Percentiles rank a stretch among this genome's conserved stretches.
Evolutionary conservation across 2,888 invertebrate species (phyloP).

Genomic region (Argyresthia albistria): DNA sequence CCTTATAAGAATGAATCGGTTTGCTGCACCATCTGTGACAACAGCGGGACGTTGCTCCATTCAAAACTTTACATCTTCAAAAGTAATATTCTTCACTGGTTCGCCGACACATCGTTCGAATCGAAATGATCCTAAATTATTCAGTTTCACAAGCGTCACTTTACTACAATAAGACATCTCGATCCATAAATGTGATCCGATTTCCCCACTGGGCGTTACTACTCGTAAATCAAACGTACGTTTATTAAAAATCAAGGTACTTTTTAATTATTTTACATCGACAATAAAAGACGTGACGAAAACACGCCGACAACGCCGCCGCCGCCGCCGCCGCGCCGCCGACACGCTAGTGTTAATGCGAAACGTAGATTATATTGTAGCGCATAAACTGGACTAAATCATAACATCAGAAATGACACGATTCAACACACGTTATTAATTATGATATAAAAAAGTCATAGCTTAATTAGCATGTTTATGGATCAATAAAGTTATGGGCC

Average conservation of each 20-base stretch:
- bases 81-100: too few species aligned
- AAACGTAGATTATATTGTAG: constrained; percentile 59
- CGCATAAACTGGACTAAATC: constrained; percentile 62
- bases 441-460: constrained; percentile 69
- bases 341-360: constrained; percentile 45
- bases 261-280: constrained; percentile 63
- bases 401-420: constrained; percentile 29
- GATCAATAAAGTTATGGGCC: constrained; percentile 31
- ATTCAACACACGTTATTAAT: constrained; percentile 51
- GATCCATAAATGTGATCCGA: too few species aligned
- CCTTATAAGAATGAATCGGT: constrained; percentile 10
- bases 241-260: constrained; percentile 36
- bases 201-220: too few species aligned
- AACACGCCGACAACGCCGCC: constrained; percentile 45
- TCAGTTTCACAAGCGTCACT: too few species aligned
- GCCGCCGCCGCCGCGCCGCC: constrained; percentile 15
- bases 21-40: constrained; percentile 7
- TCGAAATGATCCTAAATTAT: too few species aligned
- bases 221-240: constrained; percentile 48
- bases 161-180: too few species aligned
- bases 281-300: constrained; percentile 37
- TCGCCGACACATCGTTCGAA: too few species aligned
- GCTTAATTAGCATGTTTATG: constrained; percentile 67
- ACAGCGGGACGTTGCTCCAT: background rate
- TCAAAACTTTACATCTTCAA: too few species aligned